These are phyloP conservation scores for Agriotes lineatus DNA, from an alignment of 2,888 invertebrate genomes.

Conservation along the genomic window DNA sequence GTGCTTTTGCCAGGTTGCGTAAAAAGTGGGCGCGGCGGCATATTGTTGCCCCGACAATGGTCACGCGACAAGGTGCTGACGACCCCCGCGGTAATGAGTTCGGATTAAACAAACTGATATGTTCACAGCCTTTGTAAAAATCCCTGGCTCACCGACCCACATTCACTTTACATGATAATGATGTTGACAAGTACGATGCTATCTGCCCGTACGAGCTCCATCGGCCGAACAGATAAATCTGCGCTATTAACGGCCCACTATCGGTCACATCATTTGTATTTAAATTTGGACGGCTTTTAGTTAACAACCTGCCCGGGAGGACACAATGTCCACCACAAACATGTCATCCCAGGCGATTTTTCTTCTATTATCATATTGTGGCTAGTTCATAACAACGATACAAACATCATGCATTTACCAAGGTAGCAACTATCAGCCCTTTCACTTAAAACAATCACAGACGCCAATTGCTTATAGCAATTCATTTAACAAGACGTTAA, in stretches of 20 bases:
- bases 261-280: slow-evolving; percentile 29
- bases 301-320: background rate
- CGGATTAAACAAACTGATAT: slow-evolving; percentile 45
- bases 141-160: slow-evolving; percentile 44
- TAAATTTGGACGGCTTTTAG: slow-evolving; percentile 11
- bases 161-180: slow-evolving; percentile 46
- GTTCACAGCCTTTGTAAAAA: slow-evolving; percentile 44
- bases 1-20: slow-evolving; percentile 40
- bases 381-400: too few relatives aligned
- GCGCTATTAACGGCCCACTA: slow-evolving; percentile 37
- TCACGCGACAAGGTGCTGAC: slow-evolving; percentile 46
- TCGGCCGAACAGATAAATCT: slow-evolving; percentile 39
- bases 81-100: slow-evolving; percentile 45
- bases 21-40: slow-evolving; percentile 40
- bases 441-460: too few relatives aligned
- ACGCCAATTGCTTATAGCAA: too few relatives aligned
- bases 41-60: slow-evolving; percentile 41
- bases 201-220: slow-evolving; percentile 37
- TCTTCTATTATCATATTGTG: too few relatives aligned
- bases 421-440: too few relatives aligned
- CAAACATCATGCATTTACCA: too few relatives aligned
- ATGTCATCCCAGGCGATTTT: too few relatives aligned
- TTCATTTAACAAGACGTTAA: too few relatives aligned
- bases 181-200: slow-evolving; percentile 44
- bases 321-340: background rate